These are phyloP conservation scores for Ptilonorhynchus violaceus DNA, from an alignment of 2,113 vertebrate genomes.

Conservation along the genomic window DNA sequence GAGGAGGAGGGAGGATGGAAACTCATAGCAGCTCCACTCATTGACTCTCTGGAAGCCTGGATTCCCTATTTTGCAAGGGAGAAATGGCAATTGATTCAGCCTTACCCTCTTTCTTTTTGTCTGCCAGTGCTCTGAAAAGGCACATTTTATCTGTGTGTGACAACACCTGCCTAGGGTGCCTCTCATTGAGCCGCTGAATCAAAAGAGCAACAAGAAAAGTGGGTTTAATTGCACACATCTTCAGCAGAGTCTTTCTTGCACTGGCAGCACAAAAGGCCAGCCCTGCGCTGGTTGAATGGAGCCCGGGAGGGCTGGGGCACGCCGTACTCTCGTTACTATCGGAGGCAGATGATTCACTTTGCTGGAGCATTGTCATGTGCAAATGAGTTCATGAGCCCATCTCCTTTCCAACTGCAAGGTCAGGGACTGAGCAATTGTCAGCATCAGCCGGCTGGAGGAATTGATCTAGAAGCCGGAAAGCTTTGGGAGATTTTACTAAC, in stretches of 20 bases:
- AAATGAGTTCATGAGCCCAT: conserved; percentile 77
- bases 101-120: conserved; percentile 40
- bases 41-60: background rate
- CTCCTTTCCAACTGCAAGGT: conserved; percentile 73
- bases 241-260: conserved; percentile 71
- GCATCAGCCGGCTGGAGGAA: conserved; percentile 66
- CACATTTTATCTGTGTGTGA: conserved; percentile 71
- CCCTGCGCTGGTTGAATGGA: conserved; percentile 63
- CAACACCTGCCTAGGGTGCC: conserved; percentile 74
- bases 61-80: conserved; percentile 56
- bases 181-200: conserved; percentile 68
- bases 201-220: conserved; percentile 81
- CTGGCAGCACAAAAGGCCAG: conserved; percentile 75
- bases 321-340: conserved; percentile 69
- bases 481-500: conserved; percentile 47
- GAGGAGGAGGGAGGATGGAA: conserved; percentile 19
- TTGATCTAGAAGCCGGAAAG: conserved; percentile 50
- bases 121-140: conserved; percentile 51
- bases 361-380: conserved; percentile 74
- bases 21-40: conserved; percentile 1
- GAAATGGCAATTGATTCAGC: conserved; percentile 64
- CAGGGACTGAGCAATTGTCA: conserved; percentile 71
- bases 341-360: conserved; percentile 79
- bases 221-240: conserved; percentile 78
- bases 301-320: conserved; percentile 55